These are phyloP conservation scores for Pteruthius melanotis DNA, from an alignment of 2,113 vertebrate genomes.

Conservation along the genomic window DNA sequence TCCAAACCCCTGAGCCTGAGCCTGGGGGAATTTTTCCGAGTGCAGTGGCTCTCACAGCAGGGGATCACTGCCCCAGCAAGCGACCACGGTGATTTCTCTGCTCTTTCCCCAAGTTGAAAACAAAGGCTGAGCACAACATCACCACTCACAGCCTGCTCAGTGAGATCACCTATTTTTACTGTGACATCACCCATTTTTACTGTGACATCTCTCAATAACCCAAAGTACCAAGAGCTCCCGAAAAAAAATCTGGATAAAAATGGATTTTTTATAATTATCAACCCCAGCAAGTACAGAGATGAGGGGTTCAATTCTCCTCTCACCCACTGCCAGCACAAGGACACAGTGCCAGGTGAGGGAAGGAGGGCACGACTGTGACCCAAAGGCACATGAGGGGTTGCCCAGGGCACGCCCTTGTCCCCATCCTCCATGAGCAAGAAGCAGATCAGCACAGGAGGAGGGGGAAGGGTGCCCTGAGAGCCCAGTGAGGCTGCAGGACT, in stretches of 20 bases:
- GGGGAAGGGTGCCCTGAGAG: background rate
- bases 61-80: background rate
- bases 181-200: background rate
- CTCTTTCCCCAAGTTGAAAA: background rate
- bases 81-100: background rate
- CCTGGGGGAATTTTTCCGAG: background rate
- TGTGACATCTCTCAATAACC: background rate
- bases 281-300: background rate
- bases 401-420: background rate
- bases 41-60: background rate
- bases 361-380: background rate
- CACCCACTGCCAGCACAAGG: background rate
- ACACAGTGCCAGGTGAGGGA: background rate
- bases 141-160: background rate
- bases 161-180: background rate
- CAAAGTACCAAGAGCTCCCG: background rate
- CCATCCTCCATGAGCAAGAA: background rate
- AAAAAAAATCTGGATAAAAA: background rate
- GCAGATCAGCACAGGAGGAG: rapidly evolving
- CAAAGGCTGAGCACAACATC: background rate
- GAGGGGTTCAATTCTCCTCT: background rate
- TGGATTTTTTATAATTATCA: background rate
- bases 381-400: rapidly evolving
- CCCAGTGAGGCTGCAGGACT: background rate
- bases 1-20: background rate